Evolutionary conservation across 64 coral and sea anemone genomes (phyloP).

Genomic region (Montipora foliosa): DNA sequence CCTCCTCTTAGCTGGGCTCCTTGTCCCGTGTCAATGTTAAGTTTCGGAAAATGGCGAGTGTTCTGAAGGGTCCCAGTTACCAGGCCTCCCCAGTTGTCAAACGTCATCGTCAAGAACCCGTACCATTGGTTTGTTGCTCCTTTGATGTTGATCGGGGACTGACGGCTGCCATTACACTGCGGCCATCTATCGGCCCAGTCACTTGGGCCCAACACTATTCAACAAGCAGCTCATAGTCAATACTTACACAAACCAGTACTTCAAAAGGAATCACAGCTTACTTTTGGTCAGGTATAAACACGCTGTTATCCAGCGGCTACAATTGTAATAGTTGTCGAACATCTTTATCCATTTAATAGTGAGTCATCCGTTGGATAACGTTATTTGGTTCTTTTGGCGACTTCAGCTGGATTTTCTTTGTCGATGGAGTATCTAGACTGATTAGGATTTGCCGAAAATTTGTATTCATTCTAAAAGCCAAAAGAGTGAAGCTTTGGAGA

Average conservation of each 20-base stretch:
- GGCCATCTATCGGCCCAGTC: slow-evolving; percentile 2
- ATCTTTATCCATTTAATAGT: background rate
- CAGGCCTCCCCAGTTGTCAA: slow-evolving; percentile 1
- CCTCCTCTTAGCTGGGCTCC: background rate
- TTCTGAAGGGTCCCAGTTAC: background rate
- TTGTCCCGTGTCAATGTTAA: background rate
- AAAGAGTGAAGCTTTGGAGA: background rate
- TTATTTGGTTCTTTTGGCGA: background rate
- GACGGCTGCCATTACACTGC: background rate
- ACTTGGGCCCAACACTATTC: background rate
- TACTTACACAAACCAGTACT: background rate
- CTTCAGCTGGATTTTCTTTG: background rate
- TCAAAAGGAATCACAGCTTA: background rate
- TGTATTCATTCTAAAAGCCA: background rate
- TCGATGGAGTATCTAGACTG: background rate
- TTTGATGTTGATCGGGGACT: slow-evolving; percentile 16
- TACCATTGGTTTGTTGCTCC: background rate
- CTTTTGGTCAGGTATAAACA: background rate
- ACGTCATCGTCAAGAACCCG: background rate
- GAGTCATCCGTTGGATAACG: background rate
- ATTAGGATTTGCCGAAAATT: background rate
- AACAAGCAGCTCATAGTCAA: background rate
- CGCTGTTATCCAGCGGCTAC: background rate
- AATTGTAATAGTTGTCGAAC: background rate
- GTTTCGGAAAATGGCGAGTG: background rate